These are phyloP conservation scores for Meganola albula DNA, from an alignment of 2,888 invertebrate genomes.

Conservation along the genomic window DNA sequence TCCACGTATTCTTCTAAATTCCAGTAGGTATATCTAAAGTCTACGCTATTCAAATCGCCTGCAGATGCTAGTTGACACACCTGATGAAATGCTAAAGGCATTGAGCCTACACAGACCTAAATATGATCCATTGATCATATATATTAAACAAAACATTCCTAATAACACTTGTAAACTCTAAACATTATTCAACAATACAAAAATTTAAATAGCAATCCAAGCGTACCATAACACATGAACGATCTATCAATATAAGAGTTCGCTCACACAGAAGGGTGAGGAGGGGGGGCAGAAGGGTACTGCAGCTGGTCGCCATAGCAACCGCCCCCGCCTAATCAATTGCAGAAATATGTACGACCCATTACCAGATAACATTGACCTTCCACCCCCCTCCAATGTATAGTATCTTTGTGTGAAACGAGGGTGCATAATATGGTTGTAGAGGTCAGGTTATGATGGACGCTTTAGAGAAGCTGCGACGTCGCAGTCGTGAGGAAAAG, in stretches of 20 bases:
- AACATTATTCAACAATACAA: too few relatives aligned
- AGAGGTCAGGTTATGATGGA: constrained; percentile 36
- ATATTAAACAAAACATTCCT: too few relatives aligned
- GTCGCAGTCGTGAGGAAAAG: constrained; percentile 57
- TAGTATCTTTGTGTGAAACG: constrained; percentile 13
- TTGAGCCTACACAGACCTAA: too few relatives aligned
- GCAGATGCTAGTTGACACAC: too few relatives aligned
- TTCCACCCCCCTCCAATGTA: constrained; percentile 25
- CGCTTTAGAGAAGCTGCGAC: constrained; percentile 53
- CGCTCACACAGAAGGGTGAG: constrained; percentile 21
- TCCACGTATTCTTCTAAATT: too few relatives aligned
- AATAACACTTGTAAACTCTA: too few relatives aligned
- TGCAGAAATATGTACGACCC: constrained; percentile 77
- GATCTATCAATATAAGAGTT: constrained; percentile 26
- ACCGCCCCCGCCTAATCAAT: constrained; percentile 78
- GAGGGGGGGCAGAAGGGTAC: constrained; percentile 21
- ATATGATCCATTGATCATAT: too few relatives aligned
- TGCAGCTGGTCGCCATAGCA: constrained; percentile 61
- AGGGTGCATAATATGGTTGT: constrained; percentile 28
- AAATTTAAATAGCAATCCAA: neutral
- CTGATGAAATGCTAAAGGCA: too few relatives aligned
- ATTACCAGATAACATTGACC: constrained; percentile 44
- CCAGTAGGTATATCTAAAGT: too few relatives aligned
- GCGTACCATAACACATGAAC: neutral
- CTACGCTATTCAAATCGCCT: too few relatives aligned